These are phyloP conservation scores for Gymnothorax reevesii DNA, from an alignment of 2,797 vertebrate genomes.

Conservation along the genomic window DNA sequence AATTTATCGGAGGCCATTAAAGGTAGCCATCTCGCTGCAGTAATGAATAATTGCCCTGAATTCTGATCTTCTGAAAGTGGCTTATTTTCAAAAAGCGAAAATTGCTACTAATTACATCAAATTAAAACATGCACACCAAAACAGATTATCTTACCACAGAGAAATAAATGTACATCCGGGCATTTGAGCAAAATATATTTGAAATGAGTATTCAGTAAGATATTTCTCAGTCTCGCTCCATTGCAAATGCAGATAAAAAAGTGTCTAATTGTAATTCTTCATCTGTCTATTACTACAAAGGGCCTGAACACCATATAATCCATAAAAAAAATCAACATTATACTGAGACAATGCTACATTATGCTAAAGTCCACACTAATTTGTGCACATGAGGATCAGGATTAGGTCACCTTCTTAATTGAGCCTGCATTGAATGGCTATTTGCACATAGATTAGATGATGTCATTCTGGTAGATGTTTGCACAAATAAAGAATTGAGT, in stretches of 20 bases:
- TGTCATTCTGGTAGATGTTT: conserved; percentile 34
- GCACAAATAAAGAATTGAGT: conserved; percentile 33
- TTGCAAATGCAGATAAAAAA: not conserved
- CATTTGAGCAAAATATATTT: too few relatives aligned
- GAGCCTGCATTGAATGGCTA: conserved; percentile 39
- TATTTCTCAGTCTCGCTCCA: not conserved
- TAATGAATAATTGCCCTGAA: not conserved
- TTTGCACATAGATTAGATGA: conserved; percentile 40
- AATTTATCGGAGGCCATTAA: not conserved
- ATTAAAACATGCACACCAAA: not conserved
- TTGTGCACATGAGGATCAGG: not conserved
- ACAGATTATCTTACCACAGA: not conserved
- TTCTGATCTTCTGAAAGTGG: not conserved
- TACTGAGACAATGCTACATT: not conserved
- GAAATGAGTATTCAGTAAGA: not conserved
- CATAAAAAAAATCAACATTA: conserved; percentile 19
- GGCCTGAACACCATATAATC: conserved; percentile 13
- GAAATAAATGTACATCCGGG: not conserved
- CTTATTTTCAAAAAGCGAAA: not conserved
- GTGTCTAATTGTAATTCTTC: not conserved
- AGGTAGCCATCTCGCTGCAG: not conserved
- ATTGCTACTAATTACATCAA: not conserved
- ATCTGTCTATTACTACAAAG: conserved; percentile 18
- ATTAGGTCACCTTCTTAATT: conserved; percentile 37
- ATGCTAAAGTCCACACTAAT: conserved; percentile 13